phyloP scores from a whole-genome alignment of 2,113 vertebrate genomes.

The Isichthys henryi region DNA sequence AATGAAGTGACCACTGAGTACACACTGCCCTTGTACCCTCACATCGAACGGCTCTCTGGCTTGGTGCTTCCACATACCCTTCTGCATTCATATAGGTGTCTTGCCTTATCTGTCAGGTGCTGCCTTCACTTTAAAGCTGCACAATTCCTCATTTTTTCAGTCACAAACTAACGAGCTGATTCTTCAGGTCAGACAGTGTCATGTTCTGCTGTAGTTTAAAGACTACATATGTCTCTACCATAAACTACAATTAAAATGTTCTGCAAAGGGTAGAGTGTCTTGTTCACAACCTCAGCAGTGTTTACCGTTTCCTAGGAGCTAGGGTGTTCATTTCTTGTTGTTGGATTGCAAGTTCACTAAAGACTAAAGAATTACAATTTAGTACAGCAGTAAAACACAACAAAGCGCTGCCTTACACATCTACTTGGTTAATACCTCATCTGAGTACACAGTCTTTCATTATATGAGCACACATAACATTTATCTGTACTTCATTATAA shows the following conservation, averaged over 20 bases:
- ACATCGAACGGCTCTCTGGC: not conserved
- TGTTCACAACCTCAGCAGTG: not conserved
- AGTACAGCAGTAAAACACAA: not conserved
- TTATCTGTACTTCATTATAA: not conserved
- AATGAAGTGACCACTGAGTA: not conserved
- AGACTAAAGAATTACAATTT: not conserved
- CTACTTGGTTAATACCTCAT: not conserved
- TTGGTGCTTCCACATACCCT: not conserved
- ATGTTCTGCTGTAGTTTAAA: not conserved
- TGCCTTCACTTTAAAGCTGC: not conserved
- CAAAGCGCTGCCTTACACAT: not conserved
- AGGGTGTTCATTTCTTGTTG: not conserved
- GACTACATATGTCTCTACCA: not conserved
- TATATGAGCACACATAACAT: not conserved
- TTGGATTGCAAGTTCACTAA: not conserved
- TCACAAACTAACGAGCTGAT: not conserved
- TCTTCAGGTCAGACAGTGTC: not conserved
- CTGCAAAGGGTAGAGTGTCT: not conserved
- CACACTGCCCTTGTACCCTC: not conserved
- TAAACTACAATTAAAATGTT: not conserved
- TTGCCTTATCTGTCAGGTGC: not conserved
- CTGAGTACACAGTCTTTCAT: not conserved
- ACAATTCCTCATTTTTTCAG: not conserved
- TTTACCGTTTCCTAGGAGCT: not conserved
- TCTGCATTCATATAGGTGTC: not conserved